Conservation (phyloP, 2,113 vertebrate species). For the Chionomys nivalis region DNA sequence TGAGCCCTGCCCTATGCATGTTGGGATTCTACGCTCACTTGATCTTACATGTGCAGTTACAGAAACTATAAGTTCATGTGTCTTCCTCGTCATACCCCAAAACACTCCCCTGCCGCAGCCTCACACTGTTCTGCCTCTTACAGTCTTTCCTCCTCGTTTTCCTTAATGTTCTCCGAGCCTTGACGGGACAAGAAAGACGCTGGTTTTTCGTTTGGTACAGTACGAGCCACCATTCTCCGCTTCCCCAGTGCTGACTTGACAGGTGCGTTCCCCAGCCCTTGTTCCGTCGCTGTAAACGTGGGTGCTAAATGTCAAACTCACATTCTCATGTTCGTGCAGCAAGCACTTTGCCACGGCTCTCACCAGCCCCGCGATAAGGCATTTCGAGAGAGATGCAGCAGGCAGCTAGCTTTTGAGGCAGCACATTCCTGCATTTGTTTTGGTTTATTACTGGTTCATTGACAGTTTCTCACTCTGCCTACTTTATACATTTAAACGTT, state of each 20-base stretch:
- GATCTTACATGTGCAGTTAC: background rate
- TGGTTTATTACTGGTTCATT: background rate
- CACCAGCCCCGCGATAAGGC: background rate
- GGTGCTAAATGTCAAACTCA: background rate
- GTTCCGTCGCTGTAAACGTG: background rate
- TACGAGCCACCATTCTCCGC: background rate
- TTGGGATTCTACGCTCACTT: background rate
- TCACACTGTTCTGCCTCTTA: too few species aligned
- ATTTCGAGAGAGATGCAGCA: background rate
- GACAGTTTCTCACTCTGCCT: background rate
- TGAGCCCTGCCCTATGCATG: background rate
- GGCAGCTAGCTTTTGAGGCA: background rate
- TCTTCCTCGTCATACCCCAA: background rate
- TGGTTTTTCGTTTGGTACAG: background rate
- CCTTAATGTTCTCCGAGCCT: background rate
- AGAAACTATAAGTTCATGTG: background rate
- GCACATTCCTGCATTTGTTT: background rate
- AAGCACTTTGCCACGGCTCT: background rate
- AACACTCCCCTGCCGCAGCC: accelerated
- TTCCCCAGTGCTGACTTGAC: too few species aligned
- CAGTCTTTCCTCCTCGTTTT: background rate
- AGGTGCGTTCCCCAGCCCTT: background rate
- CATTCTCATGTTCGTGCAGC: background rate
- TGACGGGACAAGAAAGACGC: background rate
- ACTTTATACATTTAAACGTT: background rate